Conservation (phyloP, 2,797 vertebrate genomes). For the Liasis olivaceus region DNA sequence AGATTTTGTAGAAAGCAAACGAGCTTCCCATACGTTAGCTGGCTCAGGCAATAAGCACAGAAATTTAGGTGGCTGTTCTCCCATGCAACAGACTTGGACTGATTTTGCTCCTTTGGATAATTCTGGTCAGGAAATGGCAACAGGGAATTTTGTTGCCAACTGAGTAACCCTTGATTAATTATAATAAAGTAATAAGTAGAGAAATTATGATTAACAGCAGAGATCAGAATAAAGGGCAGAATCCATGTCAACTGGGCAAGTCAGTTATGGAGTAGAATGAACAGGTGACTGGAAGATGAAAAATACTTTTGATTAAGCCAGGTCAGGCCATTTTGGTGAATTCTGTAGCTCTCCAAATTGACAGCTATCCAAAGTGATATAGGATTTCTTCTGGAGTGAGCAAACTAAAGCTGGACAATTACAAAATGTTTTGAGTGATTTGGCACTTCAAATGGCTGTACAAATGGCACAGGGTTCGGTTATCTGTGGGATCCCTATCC, state of each 20-base stretch:
- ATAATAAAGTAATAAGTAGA: not conserved
- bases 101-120: not conserved
- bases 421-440: not conserved
- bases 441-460: too few relatives aligned
- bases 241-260: not conserved
- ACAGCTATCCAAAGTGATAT: not conserved
- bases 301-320: not conserved
- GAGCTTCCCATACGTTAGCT: not conserved
- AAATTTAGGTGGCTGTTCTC: not conserved
- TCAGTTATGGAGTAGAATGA: not conserved
- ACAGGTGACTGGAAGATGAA: not conserved
- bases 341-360: not conserved
- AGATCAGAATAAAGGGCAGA: not conserved
- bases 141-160: not conserved
- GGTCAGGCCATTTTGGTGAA: not conserved
- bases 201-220: not conserved
- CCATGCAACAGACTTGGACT: not conserved
- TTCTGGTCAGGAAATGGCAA: not conserved
- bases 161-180: not conserved
- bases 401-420: not conserved
- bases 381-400: not conserved
- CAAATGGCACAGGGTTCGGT: not conserved
- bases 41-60: not conserved
- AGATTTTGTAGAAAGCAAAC: not conserved
- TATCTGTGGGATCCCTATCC: not conserved